Evolutionary conservation across 2,797 vertebrate species (phyloP).

Genomic region (Phrynocephalus vlangalii): DNA sequence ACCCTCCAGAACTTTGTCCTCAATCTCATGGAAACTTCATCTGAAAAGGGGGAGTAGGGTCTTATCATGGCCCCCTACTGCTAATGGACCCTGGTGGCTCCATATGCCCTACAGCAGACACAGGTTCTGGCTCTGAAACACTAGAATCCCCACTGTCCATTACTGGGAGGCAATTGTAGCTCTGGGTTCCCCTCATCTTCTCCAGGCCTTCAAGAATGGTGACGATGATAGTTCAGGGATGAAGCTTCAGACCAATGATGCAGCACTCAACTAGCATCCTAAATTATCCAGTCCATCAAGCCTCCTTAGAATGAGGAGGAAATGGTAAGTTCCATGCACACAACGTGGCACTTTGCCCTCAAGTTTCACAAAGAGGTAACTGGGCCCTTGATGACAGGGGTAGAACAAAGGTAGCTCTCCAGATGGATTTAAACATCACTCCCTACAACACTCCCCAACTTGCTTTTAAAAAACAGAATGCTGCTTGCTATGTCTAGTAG

Average conservation of each 20-base stretch:
- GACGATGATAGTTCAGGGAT: too few species aligned
- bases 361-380: too few species aligned
- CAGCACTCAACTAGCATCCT: background rate
- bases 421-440: too few species aligned
- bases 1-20: background rate
- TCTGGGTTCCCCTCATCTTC: background rate
- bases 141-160: background rate
- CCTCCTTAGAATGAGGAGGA: background rate
- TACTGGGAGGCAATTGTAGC: background rate
- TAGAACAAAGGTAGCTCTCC: background rate
- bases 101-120: background rate
- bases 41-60: background rate
- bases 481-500: too few species aligned
- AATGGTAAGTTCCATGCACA: background rate
- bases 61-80: background rate
- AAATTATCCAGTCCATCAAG: background rate
- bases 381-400: background rate
- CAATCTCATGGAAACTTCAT: background rate
- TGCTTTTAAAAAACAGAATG: too few species aligned
- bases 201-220: too few species aligned
- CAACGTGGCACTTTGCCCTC: background rate
- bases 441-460: too few species aligned
- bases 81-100: background rate
- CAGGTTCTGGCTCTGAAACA: background rate
- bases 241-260: background rate